A percentile compares a stretch with the other conserved stretches of the same genome.
These are phyloP conservation scores for Itoplectis maculator DNA, from an alignment of 2,888 invertebrate species.

Conservation along the genomic window DNA sequence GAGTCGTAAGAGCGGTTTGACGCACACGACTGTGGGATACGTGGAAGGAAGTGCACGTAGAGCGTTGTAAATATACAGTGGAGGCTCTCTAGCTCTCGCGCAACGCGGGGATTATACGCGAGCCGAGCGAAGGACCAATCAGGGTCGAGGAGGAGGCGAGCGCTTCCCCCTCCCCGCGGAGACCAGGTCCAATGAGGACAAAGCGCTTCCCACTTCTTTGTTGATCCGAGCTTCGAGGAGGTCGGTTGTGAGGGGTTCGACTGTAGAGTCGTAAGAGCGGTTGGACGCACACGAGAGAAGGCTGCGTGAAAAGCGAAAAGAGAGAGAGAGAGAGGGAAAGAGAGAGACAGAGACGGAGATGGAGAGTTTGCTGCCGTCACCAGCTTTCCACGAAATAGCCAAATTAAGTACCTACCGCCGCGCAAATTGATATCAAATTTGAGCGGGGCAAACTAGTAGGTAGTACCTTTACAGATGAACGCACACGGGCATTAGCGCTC, in stretches of 20 bases:
- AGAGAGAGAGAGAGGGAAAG: background rate
- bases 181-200: too few relatives aligned
- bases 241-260: too few relatives aligned
- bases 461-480: slow-evolving; percentile 3
- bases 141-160: too few relatives aligned
- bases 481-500: slow-evolving; percentile 31
- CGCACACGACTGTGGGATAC: slow-evolving; percentile 13
- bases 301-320: background rate
- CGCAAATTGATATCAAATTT: slow-evolving; percentile 54
- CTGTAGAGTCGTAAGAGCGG: background rate
- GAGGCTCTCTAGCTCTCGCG: too few relatives aligned
- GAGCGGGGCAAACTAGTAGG: slow-evolving; percentile 37
- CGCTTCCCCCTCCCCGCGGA: too few relatives aligned
- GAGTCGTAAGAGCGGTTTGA: slow-evolving; percentile 21
- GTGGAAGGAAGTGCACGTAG: background rate
- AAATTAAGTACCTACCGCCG: slow-evolving; percentile 56
- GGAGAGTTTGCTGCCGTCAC: slow-evolving; percentile 22
- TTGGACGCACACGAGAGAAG: slow-evolving; percentile 36
- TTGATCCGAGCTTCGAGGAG: too few relatives aligned
- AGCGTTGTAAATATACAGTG: background rate
- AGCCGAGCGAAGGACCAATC: too few relatives aligned
- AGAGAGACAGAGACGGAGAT: background rate
- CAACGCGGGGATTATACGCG: too few relatives aligned
- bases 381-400: slow-evolving; percentile 35
- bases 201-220: too few relatives aligned